Percentiles rank a stretch among this genome's conserved stretches.
phyloP scores from a whole-genome alignment of 2,113 vertebrate species.

The Cololabis saira region DNA sequence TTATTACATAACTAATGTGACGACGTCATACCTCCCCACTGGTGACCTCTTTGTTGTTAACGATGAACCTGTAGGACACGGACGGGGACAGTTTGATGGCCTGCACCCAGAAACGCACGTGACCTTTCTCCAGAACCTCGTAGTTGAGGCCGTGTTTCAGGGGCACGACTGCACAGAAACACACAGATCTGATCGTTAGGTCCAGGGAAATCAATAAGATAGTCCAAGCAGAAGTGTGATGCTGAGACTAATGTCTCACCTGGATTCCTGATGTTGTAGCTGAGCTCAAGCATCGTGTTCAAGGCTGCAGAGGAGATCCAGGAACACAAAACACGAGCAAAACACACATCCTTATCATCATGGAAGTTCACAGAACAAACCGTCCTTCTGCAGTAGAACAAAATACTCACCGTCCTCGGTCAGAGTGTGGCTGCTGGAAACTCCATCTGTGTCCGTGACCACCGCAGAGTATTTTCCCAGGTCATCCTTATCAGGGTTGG shows the following conservation, averaged over 20 bases:
- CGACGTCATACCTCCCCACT: constrained; percentile 83
- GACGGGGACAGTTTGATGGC: constrained; percentile 86
- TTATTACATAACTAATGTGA: too few relatives aligned
- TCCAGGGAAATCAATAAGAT: too few relatives aligned
- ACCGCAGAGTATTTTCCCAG: constrained; percentile 90
- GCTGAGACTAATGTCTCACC: constrained; percentile 80
- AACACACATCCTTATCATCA: too few relatives aligned
- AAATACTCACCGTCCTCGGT: constrained; percentile 86
- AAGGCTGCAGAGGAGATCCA: constrained; percentile 81
- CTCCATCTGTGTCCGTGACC: constrained; percentile 92
- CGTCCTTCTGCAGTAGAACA: not conserved
- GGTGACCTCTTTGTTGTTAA: constrained; percentile 90
- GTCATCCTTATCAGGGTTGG: constrained; percentile 88
- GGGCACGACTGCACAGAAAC: constrained; percentile 85
- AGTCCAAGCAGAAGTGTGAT: not conserved
- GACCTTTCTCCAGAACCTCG: constrained; percentile 91
- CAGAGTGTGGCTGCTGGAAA: constrained; percentile 90
- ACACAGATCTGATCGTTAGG: not conserved
- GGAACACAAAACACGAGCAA: constrained; percentile 8
- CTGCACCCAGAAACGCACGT: constrained; percentile 96
- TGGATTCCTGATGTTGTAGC: constrained; percentile 93
- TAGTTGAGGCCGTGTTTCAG: constrained; percentile 93
- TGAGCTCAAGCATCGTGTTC: constrained; percentile 89
- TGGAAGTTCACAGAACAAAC: not conserved
- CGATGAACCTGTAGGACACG: constrained; percentile 89